These are phyloP conservation scores for Endotricha flammealis DNA, from an alignment of 2,888 invertebrate genomes.

Conservation along the genomic window DNA sequence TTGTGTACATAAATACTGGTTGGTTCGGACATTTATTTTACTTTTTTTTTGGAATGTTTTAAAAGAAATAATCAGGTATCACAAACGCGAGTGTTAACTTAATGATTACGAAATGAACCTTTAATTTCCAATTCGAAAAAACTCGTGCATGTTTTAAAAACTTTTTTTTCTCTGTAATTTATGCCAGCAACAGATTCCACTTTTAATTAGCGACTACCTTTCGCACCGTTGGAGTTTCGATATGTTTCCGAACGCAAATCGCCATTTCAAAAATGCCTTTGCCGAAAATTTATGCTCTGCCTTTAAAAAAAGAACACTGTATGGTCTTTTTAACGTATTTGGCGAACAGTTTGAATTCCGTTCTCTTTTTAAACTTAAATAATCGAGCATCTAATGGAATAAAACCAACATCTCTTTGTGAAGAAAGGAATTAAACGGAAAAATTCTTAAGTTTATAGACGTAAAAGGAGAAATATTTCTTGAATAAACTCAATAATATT, in stretches of 20 bases:
- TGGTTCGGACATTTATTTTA: neutral
- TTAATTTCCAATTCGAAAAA: neutral
- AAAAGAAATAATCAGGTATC: no score
- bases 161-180: slow-evolving; percentile 4
- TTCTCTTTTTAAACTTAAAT: slow-evolving; percentile 5
- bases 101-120: neutral
- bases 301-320: slow-evolving; percentile 2
- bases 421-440: no score
- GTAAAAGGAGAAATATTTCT: no score
- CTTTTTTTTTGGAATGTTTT: no score
- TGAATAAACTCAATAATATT: no score
- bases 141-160: neutral
- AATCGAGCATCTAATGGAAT: no score
- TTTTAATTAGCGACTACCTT: slow-evolving; percentile 8
- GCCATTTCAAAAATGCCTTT: slow-evolving; percentile 1
- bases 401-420: no score
- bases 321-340: neutral
- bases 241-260: slow-evolving; percentile 1
- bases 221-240: neutral
- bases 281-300: neutral
- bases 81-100: no score
- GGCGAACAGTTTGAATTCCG: slow-evolving; percentile 6
- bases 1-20: no score
- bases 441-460: no score
- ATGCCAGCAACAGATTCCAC: slow-evolving; percentile 6